Base-by-base conservation (phyloP, 1,140 invertebrate species). In the Lethrus apterus region DNA sequence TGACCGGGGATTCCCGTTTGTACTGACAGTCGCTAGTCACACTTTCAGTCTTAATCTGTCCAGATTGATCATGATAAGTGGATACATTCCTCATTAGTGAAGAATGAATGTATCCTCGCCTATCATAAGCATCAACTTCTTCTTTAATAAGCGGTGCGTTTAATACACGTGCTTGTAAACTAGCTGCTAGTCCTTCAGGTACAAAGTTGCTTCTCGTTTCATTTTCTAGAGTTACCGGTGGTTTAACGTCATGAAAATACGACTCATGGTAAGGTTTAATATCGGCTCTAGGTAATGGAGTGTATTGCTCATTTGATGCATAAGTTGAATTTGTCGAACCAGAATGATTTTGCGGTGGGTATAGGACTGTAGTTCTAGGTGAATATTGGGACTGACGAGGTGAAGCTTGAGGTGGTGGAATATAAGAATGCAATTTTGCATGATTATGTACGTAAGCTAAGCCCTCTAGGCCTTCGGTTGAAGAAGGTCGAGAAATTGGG, bases 151-250 rank as follows among this genome's bases (percentile, higher is more conserved):
- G 50, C 7, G 60, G 54, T 14, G 17, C 24, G 51, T 72, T 73
- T 50, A 72, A 72, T n/a, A 87, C 66, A 52, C 88, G 83, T 56
- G 85, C 84, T 57, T 88, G 85, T 35, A 89, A 64, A 20, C 84
- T 85, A 24, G 85, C 86, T n/a, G 86, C 86, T 26, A 90, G 61
- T 17, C 86, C 85, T 76, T 76, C 70, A 14, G 76, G 69, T 2
- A 74, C 55, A 50, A 65, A 65, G 26, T 46, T 54, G 15, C 30
- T 49, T 50, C 29, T 48, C 59, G 52, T 81, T 76, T 41, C 70
- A 62, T 53, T 24, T 29, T 44, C 32, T 13, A 13, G 9, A 2
- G 36, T 7, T n/a, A 18, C 9, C 35, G 62, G 57, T 17, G 74
- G 71, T 52, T 79, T 79, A 49, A 72, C 62, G 50, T 83, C 80